Conservation (phyloP, 2,797 vertebrate species). For the Pangasius djambal region DNA sequence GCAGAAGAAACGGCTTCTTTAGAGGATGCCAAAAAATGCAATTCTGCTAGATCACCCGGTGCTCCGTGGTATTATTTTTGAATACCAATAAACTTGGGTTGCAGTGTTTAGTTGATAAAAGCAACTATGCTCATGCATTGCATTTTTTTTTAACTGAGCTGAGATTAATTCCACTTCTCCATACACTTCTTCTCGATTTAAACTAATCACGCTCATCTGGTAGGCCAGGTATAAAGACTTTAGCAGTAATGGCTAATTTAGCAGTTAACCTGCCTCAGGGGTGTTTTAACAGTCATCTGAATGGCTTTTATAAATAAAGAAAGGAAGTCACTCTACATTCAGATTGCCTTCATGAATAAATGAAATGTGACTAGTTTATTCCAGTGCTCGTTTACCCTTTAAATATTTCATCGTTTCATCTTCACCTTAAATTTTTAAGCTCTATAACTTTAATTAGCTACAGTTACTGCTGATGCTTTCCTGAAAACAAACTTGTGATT, state of each 20-base stretch:
- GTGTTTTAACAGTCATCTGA: neutral
- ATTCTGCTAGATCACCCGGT: neutral
- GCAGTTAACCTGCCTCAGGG: neutral
- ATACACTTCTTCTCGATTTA: neutral
- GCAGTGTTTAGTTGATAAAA: neutral
- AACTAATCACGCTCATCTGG: neutral
- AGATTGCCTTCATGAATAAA: constrained; percentile 2
- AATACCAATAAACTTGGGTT: neutral
- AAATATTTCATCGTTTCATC: neutral
- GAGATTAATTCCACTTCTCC: neutral
- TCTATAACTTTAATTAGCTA: neutral
- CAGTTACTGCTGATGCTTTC: neutral
- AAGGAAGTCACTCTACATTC: neutral
- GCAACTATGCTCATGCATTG: neutral
- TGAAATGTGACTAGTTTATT: constrained; percentile 14
- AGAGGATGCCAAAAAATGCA: neutral
- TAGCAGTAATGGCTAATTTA: neutral
- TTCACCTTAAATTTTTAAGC: neutral
- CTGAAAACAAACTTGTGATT: neutral
- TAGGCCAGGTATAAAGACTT: neutral
- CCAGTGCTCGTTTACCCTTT: neutral
- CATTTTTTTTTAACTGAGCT: neutral
- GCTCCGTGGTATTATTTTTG: neutral
- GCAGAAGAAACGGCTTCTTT: neutral
- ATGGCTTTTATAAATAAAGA: neutral